Base-by-base conservation (phyloP, 2,888 invertebrate species). In the Adineta ricciae region DNA sequence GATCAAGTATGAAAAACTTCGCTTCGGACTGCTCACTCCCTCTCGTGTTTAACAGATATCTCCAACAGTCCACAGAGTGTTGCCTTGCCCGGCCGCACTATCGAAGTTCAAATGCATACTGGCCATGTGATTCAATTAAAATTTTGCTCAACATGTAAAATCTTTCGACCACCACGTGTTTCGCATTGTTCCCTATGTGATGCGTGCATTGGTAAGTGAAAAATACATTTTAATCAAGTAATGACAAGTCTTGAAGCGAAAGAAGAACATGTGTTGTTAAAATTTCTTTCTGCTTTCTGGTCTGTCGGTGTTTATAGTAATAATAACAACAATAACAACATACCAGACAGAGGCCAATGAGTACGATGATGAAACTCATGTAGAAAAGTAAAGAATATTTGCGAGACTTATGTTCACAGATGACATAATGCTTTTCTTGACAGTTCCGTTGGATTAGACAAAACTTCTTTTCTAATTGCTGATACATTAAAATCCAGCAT, bases 71-170 rank as follows among this genome's bases (percentile, higher is more conserved):
- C 78, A 41, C 78, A 78, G 1, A 41, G 0, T 78, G 78, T 78
- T 41, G 78, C 78, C 24, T n/a, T 78, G n/a, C 78, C 78, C 21
- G 78, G 78, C 19, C 78, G 78, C 19, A 78, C 41, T 11, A 41
- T 78, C 9, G 78, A 78, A 41, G 78, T 78, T 38, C 78, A 78
- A 78, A 41, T 78, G 24, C 4, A 64, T 50, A 89, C 90, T 86
- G 91, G 91, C 14, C 90, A 91, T 86, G 88, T 88, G 88, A 94
- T 98, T 88, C 97, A 97, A 92, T 93, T 98, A 90, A 99, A 99
- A 92, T 99, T 97, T 92, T 99, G 99, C 92, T 97, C 96, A 92
- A 99, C 99, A 84, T 99, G 99, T 92, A 97, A 97, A 93, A 95
- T 99, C 93, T 99, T 97, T 92, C 93, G 97, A 89, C 98, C 98